Base-by-base conservation (phyloP, 1,140 invertebrate genomes). In the Drosophila nebulosa region DNA sequence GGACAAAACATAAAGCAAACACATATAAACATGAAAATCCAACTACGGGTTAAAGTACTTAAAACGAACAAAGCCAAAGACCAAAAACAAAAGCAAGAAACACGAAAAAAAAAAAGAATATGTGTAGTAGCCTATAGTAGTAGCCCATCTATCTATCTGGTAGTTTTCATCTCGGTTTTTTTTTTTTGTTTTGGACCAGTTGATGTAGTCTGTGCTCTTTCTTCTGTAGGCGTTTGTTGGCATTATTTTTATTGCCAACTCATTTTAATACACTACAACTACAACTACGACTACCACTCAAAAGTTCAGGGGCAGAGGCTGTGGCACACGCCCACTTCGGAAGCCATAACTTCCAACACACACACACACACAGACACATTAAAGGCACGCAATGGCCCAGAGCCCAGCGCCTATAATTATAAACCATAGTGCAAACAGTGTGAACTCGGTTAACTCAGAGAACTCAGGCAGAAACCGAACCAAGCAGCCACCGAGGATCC, bases 361-460 rank as follows among this genome's bases (percentile, higher is more conserved):
- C 32, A 58, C 36, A 24, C 16, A 22, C 51, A 16, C 46, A 10
- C 52, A 22, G 10, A 35, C 51, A 51, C 52, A 50, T 5, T 12
- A 42, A 12, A 51, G 21, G 60, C 70, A 57, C 60, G 39, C 39
- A 21, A 73, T 21, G 62, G 62, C 10, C 58, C 27, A 30, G 7
- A 10, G 30, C 2, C 52, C 80, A 84, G 77, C 80, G 80, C 80
- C 80, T 85, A 84, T 84, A 84, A 84, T 84, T 84, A 84, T 84
- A 68, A 85, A 64, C 61, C 79, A 85, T 79, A 84, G 79, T 84
- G 80, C 79, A 85, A 84, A 66, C 59, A 32, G 7, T 36, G 26
- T 42, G 30, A 32, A 32, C 30, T 32, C 30, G 10, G 26, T 42
- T 24, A 32, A 32, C 30, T 32, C 30, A 12, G 10, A 10, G 30